Evolutionary conservation across 2,888 invertebrate species (phyloP).

Genomic region (Marasmarcha lunaedactyla): DNA sequence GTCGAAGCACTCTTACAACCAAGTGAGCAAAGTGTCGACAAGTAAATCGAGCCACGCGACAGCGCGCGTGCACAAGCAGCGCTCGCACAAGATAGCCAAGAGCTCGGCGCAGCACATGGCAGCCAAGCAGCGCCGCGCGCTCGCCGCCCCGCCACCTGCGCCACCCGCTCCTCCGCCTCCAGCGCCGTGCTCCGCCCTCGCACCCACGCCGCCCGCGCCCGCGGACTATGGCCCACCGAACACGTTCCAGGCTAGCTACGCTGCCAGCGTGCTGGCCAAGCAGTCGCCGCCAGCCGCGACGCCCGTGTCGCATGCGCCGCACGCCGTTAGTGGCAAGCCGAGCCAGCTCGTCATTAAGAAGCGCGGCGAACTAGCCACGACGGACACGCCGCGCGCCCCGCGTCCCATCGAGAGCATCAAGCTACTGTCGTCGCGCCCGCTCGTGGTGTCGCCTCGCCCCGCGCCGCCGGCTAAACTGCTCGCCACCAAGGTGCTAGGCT

Average conservation of each 20-base stretch:
- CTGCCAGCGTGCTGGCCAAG: constrained; percentile 38
- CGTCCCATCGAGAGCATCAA: constrained; percentile 49
- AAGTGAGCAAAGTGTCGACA: constrained; percentile 65
- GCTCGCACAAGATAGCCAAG: constrained; percentile 28
- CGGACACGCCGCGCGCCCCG: constrained; percentile 51
- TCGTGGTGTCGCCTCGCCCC: constrained; percentile 43
- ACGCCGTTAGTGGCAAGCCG: constrained; percentile 35
- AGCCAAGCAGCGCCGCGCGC: not conserved
- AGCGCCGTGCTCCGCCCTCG: constrained; percentile 25
- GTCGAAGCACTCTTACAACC: constrained; percentile 63
- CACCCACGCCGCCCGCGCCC: constrained; percentile 33
- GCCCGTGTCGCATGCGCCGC: constrained; percentile 38
- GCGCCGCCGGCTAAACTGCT: constrained; percentile 35
- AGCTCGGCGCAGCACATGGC: constrained; percentile 17
- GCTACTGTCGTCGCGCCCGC: constrained; percentile 50
- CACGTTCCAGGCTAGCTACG: constrained; percentile 54
- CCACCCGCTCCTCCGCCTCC: constrained; percentile 20
- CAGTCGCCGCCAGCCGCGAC: constrained; percentile 37
- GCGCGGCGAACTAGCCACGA: constrained; percentile 32
- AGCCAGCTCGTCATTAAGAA: constrained; percentile 56
- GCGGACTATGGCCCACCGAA: constrained; percentile 50
- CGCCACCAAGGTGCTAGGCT: constrained; percentile 54
- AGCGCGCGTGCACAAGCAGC: constrained; percentile 34
- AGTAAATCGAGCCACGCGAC: constrained; percentile 55
- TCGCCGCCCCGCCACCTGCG: constrained; percentile 17